A percentile compares a stretch with the other conserved stretches of the same genome.
These are phyloP conservation scores for Acanthacorydalis orientalis DNA, from an alignment of 2,888 invertebrate genomes.

Conservation along the genomic window DNA sequence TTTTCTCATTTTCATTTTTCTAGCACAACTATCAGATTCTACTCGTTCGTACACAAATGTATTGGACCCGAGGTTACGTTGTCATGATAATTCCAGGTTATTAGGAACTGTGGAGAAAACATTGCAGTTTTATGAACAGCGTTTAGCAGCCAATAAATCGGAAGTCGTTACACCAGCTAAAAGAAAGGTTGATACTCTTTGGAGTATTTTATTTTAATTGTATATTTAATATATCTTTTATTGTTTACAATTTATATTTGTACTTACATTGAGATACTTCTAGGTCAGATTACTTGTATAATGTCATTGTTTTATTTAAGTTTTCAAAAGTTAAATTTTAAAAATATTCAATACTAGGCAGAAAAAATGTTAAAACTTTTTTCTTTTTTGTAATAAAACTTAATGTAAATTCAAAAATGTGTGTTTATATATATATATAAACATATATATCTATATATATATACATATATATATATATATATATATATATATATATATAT, in stretches of 20 bases:
- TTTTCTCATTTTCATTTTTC: no score
- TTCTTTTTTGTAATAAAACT: no score
- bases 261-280: background rate
- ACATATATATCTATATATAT: no score
- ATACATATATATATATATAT: no score
- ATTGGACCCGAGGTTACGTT: slow-evolving; percentile 12
- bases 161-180: slow-evolving; percentile 22
- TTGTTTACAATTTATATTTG: background rate
- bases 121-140: slow-evolving; percentile 18
- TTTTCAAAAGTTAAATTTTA: no score
- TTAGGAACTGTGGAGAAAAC: slow-evolving; percentile 28
- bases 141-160: slow-evolving; percentile 19
- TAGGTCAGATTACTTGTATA: background rate
- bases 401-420: no score
- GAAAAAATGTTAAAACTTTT: no score
- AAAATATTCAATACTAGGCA: no score
- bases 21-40: background rate
- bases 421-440: no score
- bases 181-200: slow-evolving; percentile 19
- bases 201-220: slow-evolving; percentile 1
- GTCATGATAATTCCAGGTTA: slow-evolving; percentile 22
- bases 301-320: no score
- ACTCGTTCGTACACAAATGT: background rate
- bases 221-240: background rate
- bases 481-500: no score